Evolutionary conservation across 2,888 invertebrate species (phyloP).

Genomic region (Apamea sordens): DNA sequence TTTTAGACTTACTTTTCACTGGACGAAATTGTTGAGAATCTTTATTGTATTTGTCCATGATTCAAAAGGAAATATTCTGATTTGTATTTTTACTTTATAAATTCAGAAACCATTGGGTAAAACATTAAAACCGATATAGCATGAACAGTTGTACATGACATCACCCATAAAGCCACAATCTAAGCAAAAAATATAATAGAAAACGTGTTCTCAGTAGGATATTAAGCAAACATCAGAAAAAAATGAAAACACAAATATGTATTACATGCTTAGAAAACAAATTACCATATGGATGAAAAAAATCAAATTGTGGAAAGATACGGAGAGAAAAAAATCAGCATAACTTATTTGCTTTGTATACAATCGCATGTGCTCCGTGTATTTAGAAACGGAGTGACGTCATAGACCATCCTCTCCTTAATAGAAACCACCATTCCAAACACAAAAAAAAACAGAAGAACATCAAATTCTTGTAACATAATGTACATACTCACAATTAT

Average conservation of each 20-base stretch:
- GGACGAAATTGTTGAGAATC: neutral
- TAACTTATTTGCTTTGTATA: neutral
- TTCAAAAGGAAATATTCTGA: neutral
- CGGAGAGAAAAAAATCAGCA: neutral
- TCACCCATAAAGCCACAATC: slow-evolving; percentile 1
- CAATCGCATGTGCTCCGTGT: slow-evolving; percentile 17
- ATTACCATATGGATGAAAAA: neutral
- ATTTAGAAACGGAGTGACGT: slow-evolving; percentile 14
- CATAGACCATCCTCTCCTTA: slow-evolving; percentile 1
- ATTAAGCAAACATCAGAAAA: slow-evolving; percentile 5
- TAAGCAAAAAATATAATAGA: neutral
- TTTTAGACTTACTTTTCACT: neutral
- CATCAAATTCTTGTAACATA: neutral
- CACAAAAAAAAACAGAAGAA: slow-evolving; percentile 2
- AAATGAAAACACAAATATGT: neutral
- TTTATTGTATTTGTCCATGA: neutral
- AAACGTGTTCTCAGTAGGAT: neutral
- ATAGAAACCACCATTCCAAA: slow-evolving; percentile 3
- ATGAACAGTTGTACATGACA: neutral
- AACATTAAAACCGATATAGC: neutral
- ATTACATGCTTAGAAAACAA: neutral
- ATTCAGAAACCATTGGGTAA: neutral
- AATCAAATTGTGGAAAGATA: slow-evolving; percentile 6
- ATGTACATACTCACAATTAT: no score
- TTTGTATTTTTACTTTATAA: neutral